Base-by-base conservation (phyloP, 2,797 vertebrate genomes). In the Intellagama lesueurii region DNA sequence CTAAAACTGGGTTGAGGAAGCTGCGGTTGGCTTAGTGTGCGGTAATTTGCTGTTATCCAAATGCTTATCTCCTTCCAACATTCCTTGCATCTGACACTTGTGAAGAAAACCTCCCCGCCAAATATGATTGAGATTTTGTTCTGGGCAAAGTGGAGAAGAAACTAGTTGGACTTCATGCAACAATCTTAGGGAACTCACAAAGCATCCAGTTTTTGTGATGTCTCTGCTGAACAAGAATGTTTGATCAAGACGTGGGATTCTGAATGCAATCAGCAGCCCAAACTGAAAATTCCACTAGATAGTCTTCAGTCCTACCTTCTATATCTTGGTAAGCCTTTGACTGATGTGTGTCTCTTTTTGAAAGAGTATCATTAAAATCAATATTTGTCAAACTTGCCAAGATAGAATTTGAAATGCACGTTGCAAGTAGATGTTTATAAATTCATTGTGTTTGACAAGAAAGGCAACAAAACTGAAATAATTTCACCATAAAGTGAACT, bases 361-460 rank as follows among this genome's bases (percentile, higher is more conserved):
- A 24, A 81, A 52, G 4, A 30, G 24, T 9, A 9, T 85, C 85
- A 32, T 52, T 88, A 86, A 92, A 90, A 91, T 81, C 91, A 66
- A 86, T 22, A 88, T 79, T 68, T 44, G 77, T 88, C 89, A 91
- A 91, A 82, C 73, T 7, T 12, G 28, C 1, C 1, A 82, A 73
- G 79, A 78, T 69, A 69, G 28, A 35, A 30, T 82, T 56, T 73
- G 91, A 81, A 66, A 90, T 87, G 81, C 24, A 30, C 2, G 3
- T 86, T 69, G 64, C 82, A 83, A 85, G 84, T 47, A 83, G 90
- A 68, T 40, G 90, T 93, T 93, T 93, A 83, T 84, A 91, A 94
- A 88, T 56, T 6, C 64, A 35, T 78, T 0, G 0, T 6, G 7
- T 90, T 56, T 92, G 87, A 87, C 69, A 87, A 89, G 91, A 87